Base-by-base conservation (phyloP, 2,113 vertebrate genomes). In the Pseudorasbora parva region DNA sequence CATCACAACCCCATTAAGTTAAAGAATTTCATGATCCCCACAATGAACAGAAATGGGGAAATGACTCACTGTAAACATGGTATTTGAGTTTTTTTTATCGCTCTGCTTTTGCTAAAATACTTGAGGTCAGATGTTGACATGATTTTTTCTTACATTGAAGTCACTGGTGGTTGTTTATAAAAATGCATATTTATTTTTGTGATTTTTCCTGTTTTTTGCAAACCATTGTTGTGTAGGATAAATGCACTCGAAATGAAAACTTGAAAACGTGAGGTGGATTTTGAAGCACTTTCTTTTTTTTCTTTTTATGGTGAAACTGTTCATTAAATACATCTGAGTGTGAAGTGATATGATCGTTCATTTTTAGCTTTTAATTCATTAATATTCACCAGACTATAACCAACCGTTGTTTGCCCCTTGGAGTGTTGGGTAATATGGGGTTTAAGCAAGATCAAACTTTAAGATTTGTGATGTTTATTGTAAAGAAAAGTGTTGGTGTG, bases 151-250 rank as follows among this genome's bases (percentile, higher is more conserved):
- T 62, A n/a, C 81, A 62, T 91, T 93, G 88, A 93, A 94, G 91
- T 94, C 93, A 94, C 94, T 95, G 94, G 93, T 92, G 94, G 93
- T 92, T 92, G 91, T 94, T 92, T 92, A 92, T 91, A 92, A 91
- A 84, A 86, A 90, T 89, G 90, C 93, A 93, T 95, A 94, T 95
- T 95, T 94, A 94, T 94, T 94, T 94, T 94, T 92, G 91, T 93
- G 92, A 92, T 90, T 93, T n/a, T 92, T 90, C 85, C 84, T 86
- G 77, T 21, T 76, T 87, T 88, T 87, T 88, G 60, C 85, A 85
- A 87, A 88, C 84, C 86, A 80, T 92, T 90, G 85, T 90, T 93
- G 92, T 93, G 88, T 89, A 90, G 88, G 86, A 93, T 84, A 93
- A 91, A 93, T 93, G 93, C 94, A 94, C 93, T 94, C 93, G 84